phyloP scores from a whole-genome alignment of 2,797 vertebrate genomes.

The Urosaurus nigricauda region DNA sequence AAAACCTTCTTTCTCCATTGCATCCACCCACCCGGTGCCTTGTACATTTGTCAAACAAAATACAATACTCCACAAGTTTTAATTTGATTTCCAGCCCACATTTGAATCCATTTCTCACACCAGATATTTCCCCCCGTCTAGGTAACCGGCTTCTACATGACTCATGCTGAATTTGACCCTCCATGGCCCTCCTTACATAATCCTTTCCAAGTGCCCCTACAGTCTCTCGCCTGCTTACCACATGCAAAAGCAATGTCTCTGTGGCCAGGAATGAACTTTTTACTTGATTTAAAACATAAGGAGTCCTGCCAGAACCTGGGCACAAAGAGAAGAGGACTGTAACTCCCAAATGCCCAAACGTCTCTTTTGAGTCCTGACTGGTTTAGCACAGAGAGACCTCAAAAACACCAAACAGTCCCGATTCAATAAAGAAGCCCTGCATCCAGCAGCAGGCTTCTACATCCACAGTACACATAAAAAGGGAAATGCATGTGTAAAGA shows the following conservation, averaged over 20 bases:
- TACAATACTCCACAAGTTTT: conserved; percentile 23
- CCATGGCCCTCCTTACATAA: conserved; percentile 6
- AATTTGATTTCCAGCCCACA: conserved; percentile 12
- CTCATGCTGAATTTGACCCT: neutral
- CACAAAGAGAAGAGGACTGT: neutral
- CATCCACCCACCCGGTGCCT: neutral
- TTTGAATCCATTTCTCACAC: conserved; percentile 27
- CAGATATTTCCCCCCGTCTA: conserved; percentile 33
- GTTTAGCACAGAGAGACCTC: neutral
- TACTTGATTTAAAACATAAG: neutral
- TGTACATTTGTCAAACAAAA: neutral
- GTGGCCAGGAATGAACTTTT: neutral
- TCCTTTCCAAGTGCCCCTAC: neutral
- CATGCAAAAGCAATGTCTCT: neutral
- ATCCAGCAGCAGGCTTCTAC: neutral
- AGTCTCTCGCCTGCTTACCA: neutral
- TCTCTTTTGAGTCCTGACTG: neutral
- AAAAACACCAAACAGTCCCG: too few species aligned
- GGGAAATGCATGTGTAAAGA: neutral
- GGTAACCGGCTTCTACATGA: conserved; percentile 11
- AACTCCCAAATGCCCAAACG: neutral
- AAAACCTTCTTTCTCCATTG: neutral
- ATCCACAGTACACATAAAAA: neutral
- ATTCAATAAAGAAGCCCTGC: neutral
- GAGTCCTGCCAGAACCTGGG: neutral